Conservation (phyloP, 2,113 vertebrate genomes). For the Eubucco bourcierii region DNA sequence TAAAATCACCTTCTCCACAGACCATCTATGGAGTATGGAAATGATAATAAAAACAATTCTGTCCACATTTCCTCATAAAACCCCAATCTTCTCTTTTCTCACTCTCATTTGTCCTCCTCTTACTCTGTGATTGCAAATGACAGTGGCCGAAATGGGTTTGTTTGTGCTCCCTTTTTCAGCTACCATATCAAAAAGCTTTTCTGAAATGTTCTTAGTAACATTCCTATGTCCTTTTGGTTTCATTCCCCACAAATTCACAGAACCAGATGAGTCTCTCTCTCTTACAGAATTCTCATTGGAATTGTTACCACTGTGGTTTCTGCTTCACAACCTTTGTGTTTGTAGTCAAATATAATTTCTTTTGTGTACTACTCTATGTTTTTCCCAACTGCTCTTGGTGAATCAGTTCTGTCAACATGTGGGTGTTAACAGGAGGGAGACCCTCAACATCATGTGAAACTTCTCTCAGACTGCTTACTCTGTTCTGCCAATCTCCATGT, state of each 20-base stretch:
- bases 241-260: background rate
- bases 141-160: background rate
- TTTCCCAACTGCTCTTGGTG: background rate
- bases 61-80: background rate
- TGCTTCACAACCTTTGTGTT: background rate
- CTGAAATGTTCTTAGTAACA: background rate
- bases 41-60: background rate
- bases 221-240: background rate
- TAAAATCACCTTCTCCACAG: background rate
- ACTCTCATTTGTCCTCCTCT: background rate
- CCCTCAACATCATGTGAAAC: background rate
- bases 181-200: background rate
- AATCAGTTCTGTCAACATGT: background rate
- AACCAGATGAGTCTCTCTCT: rapidly evolving
- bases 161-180: background rate
- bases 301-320: background rate
- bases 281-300: background rate
- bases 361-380: background rate
- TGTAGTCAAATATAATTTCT: background rate
- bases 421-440: background rate
- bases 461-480: background rate
- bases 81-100: background rate
- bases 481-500: background rate
- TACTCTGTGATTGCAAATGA: background rate
- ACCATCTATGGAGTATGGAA: background rate